Conservation (phyloP, 1,140 invertebrate genomes). For the Spodoptera litura region DNA sequence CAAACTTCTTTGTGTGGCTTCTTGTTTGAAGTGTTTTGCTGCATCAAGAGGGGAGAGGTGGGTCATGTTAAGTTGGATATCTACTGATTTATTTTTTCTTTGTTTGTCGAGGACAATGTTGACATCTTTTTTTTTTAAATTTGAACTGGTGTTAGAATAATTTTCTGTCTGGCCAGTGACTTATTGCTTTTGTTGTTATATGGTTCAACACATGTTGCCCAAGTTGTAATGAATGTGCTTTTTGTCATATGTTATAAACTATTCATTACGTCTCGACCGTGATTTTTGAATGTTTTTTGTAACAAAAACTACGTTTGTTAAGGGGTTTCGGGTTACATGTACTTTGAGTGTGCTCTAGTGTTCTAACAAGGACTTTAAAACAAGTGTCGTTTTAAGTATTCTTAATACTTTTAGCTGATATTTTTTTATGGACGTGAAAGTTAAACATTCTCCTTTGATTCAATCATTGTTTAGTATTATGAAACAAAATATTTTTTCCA, state of each 20-base stretch:
- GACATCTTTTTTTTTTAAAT: conserved; percentile 73
- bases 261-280: neutral
- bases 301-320: no score
- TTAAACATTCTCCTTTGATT: no score
- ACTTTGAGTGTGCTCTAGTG: no score
- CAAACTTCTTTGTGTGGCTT: conserved; percentile 67
- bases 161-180: conserved; percentile 66
- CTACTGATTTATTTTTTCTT: conserved; percentile 79
- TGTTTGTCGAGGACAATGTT: conserved; percentile 76
- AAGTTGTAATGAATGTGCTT: conserved; percentile 44
- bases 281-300: conserved; percentile 12
- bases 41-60: conserved; percentile 51
- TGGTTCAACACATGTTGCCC: conserved; percentile 52
- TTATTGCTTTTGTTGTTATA: conserved; percentile 57
- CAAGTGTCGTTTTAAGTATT: no score
- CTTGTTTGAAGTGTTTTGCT: conserved; percentile 51
- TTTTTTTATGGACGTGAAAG: no score
- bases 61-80: conserved; percentile 52
- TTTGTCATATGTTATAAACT: neutral
- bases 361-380: no score
- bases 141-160: conserved; percentile 64
- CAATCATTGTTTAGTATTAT: no score
- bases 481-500: no score
- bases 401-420: no score
- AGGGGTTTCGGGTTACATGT: no score